A percentile compares a stretch with the other conserved stretches of the same genome.
These are phyloP conservation scores for Esox niger DNA, from an alignment of 2,113 vertebrate species.

Conservation along the genomic window DNA sequence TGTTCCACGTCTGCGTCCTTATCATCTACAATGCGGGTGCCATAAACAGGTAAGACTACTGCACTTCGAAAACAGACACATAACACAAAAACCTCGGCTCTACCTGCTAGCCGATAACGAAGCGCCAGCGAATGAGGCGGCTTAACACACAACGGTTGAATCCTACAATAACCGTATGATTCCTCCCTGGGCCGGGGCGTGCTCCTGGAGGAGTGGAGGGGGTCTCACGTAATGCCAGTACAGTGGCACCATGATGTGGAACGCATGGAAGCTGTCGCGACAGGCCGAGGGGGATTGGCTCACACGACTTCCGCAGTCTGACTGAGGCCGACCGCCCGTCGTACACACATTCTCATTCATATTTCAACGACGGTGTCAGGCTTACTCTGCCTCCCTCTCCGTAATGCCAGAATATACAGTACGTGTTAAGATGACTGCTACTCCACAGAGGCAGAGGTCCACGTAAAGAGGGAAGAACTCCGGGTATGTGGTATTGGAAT, in stretches of 20 bases:
- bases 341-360: conserved; percentile 45
- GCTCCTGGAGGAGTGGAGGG: conserved; percentile 28
- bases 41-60: conserved; percentile 50
- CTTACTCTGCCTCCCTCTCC: conserved; percentile 16
- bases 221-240: conserved; percentile 26
- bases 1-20: conserved; percentile 6
- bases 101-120: not conserved
- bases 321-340: conserved; percentile 28
- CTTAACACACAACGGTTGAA: not conserved
- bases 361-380: conserved; percentile 31
- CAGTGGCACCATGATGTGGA: conserved; percentile 33
- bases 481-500: not conserved
- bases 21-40: not conserved
- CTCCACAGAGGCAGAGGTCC: conserved; percentile 1
- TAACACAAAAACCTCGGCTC: too few relatives aligned
- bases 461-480: conserved; percentile 3
- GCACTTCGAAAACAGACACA: not conserved
- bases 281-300: conserved; percentile 20
- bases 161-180: conserved; percentile 9
- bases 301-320: conserved; percentile 19
- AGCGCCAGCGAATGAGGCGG: not conserved
- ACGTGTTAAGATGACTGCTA: conserved; percentile 16
- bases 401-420: conserved; percentile 29
- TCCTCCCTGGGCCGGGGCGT: not conserved
- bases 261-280: conserved; percentile 33